Base-by-base conservation (phyloP, 23 tunicate species). In the Trididemnum nubilum region DNA sequence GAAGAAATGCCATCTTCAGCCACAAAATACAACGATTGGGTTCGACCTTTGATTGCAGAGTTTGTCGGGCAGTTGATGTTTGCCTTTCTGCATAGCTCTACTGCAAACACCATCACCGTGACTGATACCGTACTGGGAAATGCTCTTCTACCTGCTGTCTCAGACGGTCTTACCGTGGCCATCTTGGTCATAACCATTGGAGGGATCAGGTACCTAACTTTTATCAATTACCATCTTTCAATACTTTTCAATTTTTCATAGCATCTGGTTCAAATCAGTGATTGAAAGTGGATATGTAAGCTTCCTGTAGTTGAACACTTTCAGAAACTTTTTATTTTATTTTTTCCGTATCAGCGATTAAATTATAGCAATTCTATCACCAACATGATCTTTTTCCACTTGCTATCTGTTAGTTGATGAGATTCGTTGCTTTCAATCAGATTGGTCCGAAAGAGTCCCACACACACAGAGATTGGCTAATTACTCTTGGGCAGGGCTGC, bases 61-160 rank as follows among this genome's bases (percentile, higher is more conserved):
- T 90, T 84, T 35, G 73, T 90, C 44, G 96, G 96, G 15, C 88
- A 83, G 51, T 60, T 90, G 30, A 72, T 90, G 15, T 90, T 90
- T 36, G 81, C 96, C 7, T 90, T 85, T 63, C 34, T 84, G 35
- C 96, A 90, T 57, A 73, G 82, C 72, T 86, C 84, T 28, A 30
- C 96, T 35, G 90, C 36, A 0, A 65, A 77, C 78, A 85, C 89
- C 0, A 60, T 75, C 15, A 51, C 33, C 28, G 49, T 32, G 0
- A n/a, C 44, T 0, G 27, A 33, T 33, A 72, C 33, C n/a, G 40
- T 38, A 0, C 25, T 26, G 27, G 35, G 66, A 0, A 82, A 38
- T 39, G 82, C 88, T 0, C 31, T 85, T 18, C 40, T 78, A 0
- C 86, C 96, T 31, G 96, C 96, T 12, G 65, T 90, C n/a, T 83